Base-by-base conservation (phyloP, 2,113 vertebrate species). In the Strix uralensis region DNA sequence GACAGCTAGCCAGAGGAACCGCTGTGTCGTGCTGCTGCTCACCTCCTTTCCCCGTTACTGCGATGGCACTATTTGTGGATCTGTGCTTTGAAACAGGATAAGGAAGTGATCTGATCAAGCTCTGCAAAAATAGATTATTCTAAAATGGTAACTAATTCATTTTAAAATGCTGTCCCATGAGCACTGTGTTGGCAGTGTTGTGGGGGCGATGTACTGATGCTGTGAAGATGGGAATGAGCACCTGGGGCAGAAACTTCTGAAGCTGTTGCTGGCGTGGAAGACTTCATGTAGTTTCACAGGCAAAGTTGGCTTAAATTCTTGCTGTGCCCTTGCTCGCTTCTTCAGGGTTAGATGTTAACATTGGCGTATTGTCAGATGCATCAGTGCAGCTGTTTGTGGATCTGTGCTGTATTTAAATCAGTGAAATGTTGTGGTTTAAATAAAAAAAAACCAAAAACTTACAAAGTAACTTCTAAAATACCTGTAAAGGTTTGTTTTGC, bases 91-190 rank as follows among this genome's bases (percentile, higher is more conserved):
- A 96, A 91, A 95, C 93, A 52, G 89, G 94, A 91, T 96, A 92
- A 96, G 93, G 95, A 96, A 96, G 87, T 38, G 81, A 89, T 96
- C 84, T 79, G 93, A 95, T 87, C 47, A 71, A 96, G 91, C 61
- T 34, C 57, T 69, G 91, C 91, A 91, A 91, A 96, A 96, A 94
- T 96, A 96, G 86, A 89, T 87, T 58, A 71, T 91, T 95, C 93
- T 94, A 78, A 95, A 91, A 91, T 16, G 38, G 92, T 88, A 96
- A 81, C 72, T 46, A 95, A 94, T 95, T 94, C 18, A 88, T 94
- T 95, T 95, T 81, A 88, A 96, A 94, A 92, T 74, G 51, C 95
- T 89, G 61, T 95, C 81, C 92, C 83, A 71, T 1, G 1, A 91
- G 83, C 73, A 2, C 38, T 78, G 71, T 94, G 95, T 90, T 88